Conservation (phyloP, 2,888 invertebrate species). For the Philereme vetulata region DNA sequence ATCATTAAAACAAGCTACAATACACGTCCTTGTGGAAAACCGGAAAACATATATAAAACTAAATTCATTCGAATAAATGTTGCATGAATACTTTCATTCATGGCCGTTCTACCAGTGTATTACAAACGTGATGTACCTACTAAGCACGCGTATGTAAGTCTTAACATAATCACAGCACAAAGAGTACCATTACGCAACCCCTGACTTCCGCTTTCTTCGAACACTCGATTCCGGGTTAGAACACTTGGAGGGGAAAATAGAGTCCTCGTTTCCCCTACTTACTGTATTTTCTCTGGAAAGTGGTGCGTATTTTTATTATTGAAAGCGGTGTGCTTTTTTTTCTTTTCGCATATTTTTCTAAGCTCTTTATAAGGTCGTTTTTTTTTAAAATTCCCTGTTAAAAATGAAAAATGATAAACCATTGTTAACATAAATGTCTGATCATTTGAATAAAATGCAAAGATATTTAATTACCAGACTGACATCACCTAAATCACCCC, state of each 20-base stretch:
- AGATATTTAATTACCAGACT: no score
- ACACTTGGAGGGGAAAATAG: conserved; percentile 12
- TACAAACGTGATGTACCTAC: conserved; percentile 1
- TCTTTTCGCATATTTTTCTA: conserved; percentile 5
- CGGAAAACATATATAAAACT: no score
- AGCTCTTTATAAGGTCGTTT: conserved; percentile 1
- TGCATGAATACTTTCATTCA: background rate
- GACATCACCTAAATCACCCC: no score
- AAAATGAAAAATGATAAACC: no score
- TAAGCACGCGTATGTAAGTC: conserved; percentile 3
- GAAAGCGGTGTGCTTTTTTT: conserved; percentile 14
- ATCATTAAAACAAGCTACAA: no score
- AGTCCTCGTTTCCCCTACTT: conserved; percentile 5
- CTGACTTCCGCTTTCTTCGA: conserved; percentile 3
- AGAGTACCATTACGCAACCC: conserved; percentile 1
- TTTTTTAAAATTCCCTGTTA: background rate
- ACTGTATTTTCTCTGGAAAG: conserved; percentile 12
- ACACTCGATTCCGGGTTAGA: conserved; percentile 10
- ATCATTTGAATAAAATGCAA: no score
- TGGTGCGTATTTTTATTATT: conserved; percentile 14
- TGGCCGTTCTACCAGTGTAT: background rate
- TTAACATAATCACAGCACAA: conserved; percentile 12
- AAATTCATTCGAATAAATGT: no score
- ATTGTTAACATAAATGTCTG: no score
- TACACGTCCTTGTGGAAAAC: no score